Evolutionary conservation across 2,113 vertebrate species (phyloP).

Genomic region (Oncorhynchus clarkii): DNA sequence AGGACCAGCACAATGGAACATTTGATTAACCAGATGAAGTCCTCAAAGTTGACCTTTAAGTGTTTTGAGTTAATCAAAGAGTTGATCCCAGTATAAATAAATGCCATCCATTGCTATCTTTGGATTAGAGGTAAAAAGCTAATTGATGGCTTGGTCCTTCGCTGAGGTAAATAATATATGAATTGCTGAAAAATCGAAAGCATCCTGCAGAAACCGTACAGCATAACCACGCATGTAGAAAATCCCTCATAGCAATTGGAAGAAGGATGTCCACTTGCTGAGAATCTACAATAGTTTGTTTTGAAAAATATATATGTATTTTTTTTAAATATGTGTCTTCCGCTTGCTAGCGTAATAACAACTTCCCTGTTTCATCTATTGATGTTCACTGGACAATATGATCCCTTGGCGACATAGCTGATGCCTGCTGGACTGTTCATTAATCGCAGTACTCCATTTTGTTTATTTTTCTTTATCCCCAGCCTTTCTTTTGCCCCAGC

Average conservation of each 20-base stretch:
- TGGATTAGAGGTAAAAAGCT: background rate
- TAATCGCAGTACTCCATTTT: too few relatives aligned
- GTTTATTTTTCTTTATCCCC: too few relatives aligned
- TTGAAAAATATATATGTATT: too few relatives aligned
- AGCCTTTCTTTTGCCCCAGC: too few relatives aligned
- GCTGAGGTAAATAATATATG: background rate
- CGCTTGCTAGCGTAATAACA: too few relatives aligned
- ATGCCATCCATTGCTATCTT: constrained; percentile 2
- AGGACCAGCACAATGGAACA: constrained; percentile 16
- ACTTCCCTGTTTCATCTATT: too few relatives aligned
- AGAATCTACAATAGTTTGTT: background rate
- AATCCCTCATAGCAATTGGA: background rate
- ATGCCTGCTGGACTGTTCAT: too few relatives aligned
- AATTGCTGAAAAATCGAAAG: background rate
- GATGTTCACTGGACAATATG: too few relatives aligned
- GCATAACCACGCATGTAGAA: background rate
- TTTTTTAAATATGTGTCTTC: too few relatives aligned
- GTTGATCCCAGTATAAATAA: background rate
- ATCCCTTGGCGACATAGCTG: too few relatives aligned
- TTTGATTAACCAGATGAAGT: constrained; percentile 25
- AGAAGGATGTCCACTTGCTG: background rate
- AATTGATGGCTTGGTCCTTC: background rate
- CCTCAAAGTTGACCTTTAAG: constrained; percentile 3
- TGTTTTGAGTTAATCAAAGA: background rate
- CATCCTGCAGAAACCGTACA: too few relatives aligned